phyloP scores from a whole-genome alignment of 2,797 vertebrate species.

The Echeneis naucrates region DNA sequence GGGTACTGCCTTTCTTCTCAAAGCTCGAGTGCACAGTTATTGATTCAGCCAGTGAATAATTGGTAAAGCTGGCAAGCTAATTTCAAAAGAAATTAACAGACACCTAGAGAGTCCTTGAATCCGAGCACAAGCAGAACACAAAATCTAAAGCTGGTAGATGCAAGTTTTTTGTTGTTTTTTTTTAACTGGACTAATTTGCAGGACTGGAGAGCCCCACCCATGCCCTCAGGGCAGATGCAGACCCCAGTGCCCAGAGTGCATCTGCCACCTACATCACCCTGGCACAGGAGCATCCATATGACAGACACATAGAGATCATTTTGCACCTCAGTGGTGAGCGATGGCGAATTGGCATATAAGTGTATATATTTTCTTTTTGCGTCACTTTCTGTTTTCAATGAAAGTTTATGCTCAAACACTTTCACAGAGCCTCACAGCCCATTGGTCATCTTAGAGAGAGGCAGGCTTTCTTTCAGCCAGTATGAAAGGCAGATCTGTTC shows the following conservation, averaged over 20 bases:
- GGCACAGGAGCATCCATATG: conserved; percentile 91
- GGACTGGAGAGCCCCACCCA: conserved; percentile 97
- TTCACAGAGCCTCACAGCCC: conserved; percentile 92
- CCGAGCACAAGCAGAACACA: not conserved
- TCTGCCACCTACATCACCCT: conserved; percentile 93
- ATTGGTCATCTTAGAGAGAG: conserved; percentile 90
- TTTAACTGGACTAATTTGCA: conserved; percentile 60
- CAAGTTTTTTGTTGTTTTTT: too few relatives aligned
- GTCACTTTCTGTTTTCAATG: not conserved
- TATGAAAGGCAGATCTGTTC: conserved; percentile 89
- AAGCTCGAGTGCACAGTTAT: conserved; percentile 32
- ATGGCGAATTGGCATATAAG: not conserved
- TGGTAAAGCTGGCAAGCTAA: not conserved
- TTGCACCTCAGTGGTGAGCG: conserved; percentile 94
- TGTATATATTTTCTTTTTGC: not conserved
- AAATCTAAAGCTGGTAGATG: not conserved
- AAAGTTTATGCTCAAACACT: not conserved
- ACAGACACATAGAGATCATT: conserved; percentile 93
- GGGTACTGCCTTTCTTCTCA: conserved; percentile 78
- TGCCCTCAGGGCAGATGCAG: conserved; percentile 91
- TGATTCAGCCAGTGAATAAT: conserved; percentile 25
- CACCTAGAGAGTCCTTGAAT: conserved; percentile 12
- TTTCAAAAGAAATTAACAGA: conserved; percentile 5
- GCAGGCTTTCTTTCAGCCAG: conserved; percentile 89
- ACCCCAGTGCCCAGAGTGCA: conserved; percentile 93